Evolutionary conservation across 2,888 invertebrate species (phyloP), one percentile per base, ranked within the genome.

Genomic region (Listrodromus nycthemerus): DNA sequence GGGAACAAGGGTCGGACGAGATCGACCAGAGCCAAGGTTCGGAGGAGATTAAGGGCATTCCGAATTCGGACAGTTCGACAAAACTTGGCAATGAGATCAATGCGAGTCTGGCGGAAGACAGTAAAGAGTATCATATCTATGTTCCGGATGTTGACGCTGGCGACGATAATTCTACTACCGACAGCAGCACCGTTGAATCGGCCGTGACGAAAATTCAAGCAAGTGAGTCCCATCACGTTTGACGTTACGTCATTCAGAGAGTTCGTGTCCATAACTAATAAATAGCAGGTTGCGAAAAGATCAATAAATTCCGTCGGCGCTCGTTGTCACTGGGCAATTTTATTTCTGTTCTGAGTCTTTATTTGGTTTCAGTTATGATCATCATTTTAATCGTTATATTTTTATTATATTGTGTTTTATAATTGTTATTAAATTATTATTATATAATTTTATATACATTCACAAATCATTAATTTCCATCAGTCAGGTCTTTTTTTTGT

Each of bases 181-280:
- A 86, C 27, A 86, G 86, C 27, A 89, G 88, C 37, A 87, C 88
- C 8, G 87, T 90, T n/a, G 85, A 87, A 55, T 89, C 89, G 4
- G 90, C 91, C 1, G 90, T 86, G 0, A 89, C 89, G 2, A 90
- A 89, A 84, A 91, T 91, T 81, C 92, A 92, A 88, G 91, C 92
- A 16, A 89, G 92, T 91, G 67, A 87, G 82, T 70, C 48, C 61
- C 41, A 70, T 41, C 6, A 48, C 48, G 37, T 45, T 16, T 45
- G 27, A 48, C 13, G 16, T 1, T 45, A 45, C 16, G 7, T 48
- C 45, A 37, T 37, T 41, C 41, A 0, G 41, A 41, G 41, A 41
- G 41, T 41, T 41, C 41, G 16, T 41, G 16, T 41, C 13, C 41
- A 41, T 41, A 16, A 41, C 13, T 16, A 16, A 41, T 41, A 41